Evolutionary conservation across 2,113 vertebrate genomes (phyloP).

Genomic region (Chloroceryle aenea): DNA sequence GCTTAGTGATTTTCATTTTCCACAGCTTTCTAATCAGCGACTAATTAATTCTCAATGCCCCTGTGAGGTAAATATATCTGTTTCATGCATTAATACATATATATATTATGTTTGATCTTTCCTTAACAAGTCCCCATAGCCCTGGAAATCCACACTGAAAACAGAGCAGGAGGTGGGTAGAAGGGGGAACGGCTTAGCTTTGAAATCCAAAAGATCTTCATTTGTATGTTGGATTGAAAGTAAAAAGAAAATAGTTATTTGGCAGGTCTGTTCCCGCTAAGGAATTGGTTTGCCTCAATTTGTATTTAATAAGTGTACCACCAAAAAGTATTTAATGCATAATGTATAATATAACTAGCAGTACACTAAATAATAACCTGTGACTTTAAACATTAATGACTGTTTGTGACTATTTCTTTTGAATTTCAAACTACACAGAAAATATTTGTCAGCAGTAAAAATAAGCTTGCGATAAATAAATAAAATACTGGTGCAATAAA

Average conservation of each 20-base stretch:
- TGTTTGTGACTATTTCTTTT: slow-evolving; percentile 50
- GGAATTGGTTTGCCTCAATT: slow-evolving; percentile 56
- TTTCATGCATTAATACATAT: slow-evolving; percentile 72
- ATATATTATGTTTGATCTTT: slow-evolving; percentile 73
- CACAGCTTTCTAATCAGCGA: slow-evolving; percentile 18
- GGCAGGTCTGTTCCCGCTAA: slow-evolving; percentile 43
- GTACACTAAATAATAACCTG: slow-evolving; percentile 61
- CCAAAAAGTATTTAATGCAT: slow-evolving; percentile 60
- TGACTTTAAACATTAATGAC: slow-evolving; percentile 69
- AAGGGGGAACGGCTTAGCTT: neutral
- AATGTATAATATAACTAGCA: slow-evolving; percentile 54
- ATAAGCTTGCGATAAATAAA: slow-evolving; percentile 48
- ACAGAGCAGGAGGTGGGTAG: neutral
- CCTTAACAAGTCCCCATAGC: slow-evolving; percentile 70
- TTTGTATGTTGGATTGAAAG: slow-evolving; percentile 48
- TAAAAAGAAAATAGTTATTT: slow-evolving; percentile 58
- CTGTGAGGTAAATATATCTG: slow-evolving; percentile 69
- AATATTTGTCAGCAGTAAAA: slow-evolving; percentile 66
- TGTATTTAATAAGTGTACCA: slow-evolving; percentile 62
- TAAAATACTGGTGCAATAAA: slow-evolving; percentile 51
- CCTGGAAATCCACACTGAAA: slow-evolving; percentile 57
- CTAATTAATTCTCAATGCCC: slow-evolving; percentile 74
- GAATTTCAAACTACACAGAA: slow-evolving; percentile 44
- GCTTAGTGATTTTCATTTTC: slow-evolving; percentile 40
- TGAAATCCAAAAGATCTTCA: slow-evolving; percentile 65